phyloP scores from a whole-genome alignment of 2,888 invertebrate species.

The Troides oblongomaculatus region DNA sequence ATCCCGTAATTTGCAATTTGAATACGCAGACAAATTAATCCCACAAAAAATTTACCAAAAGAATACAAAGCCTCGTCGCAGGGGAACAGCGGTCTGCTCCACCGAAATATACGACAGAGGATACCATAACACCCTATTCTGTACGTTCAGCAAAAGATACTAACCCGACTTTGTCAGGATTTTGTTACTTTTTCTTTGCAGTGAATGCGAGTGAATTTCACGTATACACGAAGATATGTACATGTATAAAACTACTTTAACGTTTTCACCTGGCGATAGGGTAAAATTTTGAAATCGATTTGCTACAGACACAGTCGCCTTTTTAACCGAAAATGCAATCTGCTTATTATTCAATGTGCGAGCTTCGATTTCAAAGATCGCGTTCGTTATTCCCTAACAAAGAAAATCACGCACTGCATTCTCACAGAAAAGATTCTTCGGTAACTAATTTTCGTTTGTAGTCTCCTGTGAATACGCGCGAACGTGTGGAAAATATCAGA shows the following conservation, averaged over 20 bases:
- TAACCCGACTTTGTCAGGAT: conserved; percentile 44
- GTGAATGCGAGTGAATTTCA: neutral
- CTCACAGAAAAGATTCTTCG: conserved; percentile 73
- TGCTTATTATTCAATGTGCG: conserved; percentile 65
- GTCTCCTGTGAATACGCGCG: conserved; percentile 74
- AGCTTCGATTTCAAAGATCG: conserved; percentile 74
- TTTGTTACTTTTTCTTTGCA: conserved; percentile 34
- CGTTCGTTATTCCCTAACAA: conserved; percentile 75
- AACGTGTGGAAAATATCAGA: conserved; percentile 78
- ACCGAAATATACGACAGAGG: conserved; percentile 63
- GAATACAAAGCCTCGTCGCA: conserved; percentile 57
- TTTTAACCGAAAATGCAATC: conserved; percentile 41
- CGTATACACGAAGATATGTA: neutral
- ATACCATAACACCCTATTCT: conserved; percentile 47
- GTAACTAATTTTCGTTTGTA: conserved; percentile 78
- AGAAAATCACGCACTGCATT: conserved; percentile 75
- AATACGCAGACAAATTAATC: conserved; percentile 77
- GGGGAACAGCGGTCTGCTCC: conserved; percentile 53
- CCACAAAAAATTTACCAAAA: conserved; percentile 69
- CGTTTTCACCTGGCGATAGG: neutral
- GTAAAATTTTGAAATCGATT: neutral
- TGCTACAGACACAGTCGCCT: conserved; percentile 39
- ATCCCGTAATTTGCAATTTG: conserved; percentile 75
- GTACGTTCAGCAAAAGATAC: conserved; percentile 37
- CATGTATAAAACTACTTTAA: neutral